These are phyloP conservation scores for Drosophila melanogaster DNA, from an alignment of 1,140 invertebrate species.

Conservation along the genomic window Release_6_plus_ISO1_MT NT_037436.4:11307001-11307500, in stretches of 20 bases:
- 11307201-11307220: conserved; percentile 81
- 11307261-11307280: conserved; percentile 51
- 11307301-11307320: background rate
- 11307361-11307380: background rate
- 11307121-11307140: conserved; percentile 40
- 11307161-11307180: background rate
- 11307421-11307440: no score
- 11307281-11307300: conserved; percentile 37
- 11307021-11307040: background rate
- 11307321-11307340: background rate
- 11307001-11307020: conserved; percentile 55
- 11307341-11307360: no score
- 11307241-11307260: conserved; percentile 39
- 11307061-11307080: conserved; percentile 67
- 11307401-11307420: background rate
- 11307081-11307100: conserved; percentile 57
- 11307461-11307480: no score
- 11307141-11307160: conserved; percentile 26
- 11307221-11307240: conserved; percentile 77
- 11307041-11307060: conserved; percentile 82
- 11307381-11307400: background rate
- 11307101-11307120: background rate
- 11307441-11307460: no score
- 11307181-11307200: conserved; percentile 66
- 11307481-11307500: background rate